Base-by-base conservation (phyloP, 2,888 invertebrate genomes). In the Hipparchia semele region DNA sequence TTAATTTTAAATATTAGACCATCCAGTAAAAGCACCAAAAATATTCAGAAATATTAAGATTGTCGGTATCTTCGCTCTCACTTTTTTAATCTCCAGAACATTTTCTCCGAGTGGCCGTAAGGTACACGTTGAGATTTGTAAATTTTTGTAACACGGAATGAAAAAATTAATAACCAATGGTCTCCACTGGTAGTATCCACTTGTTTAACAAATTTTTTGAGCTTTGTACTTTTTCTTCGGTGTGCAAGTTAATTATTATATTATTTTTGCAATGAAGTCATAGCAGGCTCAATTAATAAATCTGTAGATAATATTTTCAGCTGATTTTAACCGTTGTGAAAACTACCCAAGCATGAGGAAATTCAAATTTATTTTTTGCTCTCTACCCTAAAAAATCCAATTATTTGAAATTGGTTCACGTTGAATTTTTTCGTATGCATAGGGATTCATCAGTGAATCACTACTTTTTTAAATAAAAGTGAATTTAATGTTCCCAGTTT, bases 21-120 rank as follows among this genome's bases (percentile, higher is more conserved):
- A 64, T 23, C 49, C 10, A 64, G 64, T 64, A n/a, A 64, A 23
- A 64, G 64, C 64, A 23, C 13, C 49, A 64, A 64, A 64, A 64
- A 51, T 51, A 51, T 64, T 64, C 51, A 10, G 51, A 23, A 64
- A 51, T 64, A 64, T 64, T 64, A 64, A 64, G 64, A 10, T 64
- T 64, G 49, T 23, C 64, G 33, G 51, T 64, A 64, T 51, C 64
- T 51, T 49, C 51, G 64, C 49, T 51, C 64, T 64, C 23, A 64
- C 64, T 64, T 64, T 64, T 62, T 64, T 64, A 64, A 64, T 64
- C 23, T 51, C 51, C 64, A 64, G 64, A 64, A 64, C 13, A 33
- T 64, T 51, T 64, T 64, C 10, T 64, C 23, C 10, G 51, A 64
- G 64, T 64, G 51, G 64, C 23, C 64, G 33, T 64, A 64, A 64